Conservation (phyloP, 2,113 vertebrate species). For the Platycercus adscitus region DNA sequence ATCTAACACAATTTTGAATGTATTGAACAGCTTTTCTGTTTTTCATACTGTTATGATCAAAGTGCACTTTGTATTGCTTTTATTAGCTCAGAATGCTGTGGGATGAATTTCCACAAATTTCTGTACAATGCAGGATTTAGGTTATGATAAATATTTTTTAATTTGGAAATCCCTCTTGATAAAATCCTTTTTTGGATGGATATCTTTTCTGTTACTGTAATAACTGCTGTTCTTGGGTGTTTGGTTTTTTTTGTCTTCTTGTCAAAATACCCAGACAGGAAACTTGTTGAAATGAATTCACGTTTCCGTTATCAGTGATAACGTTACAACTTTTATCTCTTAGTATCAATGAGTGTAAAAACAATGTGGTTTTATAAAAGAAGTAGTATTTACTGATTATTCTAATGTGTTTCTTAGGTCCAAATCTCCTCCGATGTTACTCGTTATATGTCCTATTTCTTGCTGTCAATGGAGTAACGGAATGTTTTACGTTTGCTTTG, state of each 20-base stretch:
- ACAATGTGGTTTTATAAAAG: background rate
- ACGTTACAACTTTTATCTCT: background rate
- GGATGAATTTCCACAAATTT: background rate
- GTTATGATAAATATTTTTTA: background rate
- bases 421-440: slow-evolving; percentile 86
- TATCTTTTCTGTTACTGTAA: background rate
- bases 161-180: background rate
- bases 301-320: background rate
- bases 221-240: background rate
- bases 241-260: background rate
- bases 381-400: background rate
- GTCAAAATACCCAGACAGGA: background rate
- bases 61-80: background rate
- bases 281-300: background rate
- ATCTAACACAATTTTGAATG: background rate
- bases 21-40: background rate
- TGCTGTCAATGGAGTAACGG: slow-evolving; percentile 92
- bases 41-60: background rate
- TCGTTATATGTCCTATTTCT: slow-evolving; percentile 92
- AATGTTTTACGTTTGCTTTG: slow-evolving; percentile 94
- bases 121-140: background rate
- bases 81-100: background rate
- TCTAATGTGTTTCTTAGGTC: slow-evolving; percentile 76
- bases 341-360: background rate
- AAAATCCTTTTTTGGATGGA: background rate